These are phyloP conservation scores for Pagetopsis macropterus DNA, from an alignment of 2,797 vertebrate species.

Conservation along the genomic window DNA sequence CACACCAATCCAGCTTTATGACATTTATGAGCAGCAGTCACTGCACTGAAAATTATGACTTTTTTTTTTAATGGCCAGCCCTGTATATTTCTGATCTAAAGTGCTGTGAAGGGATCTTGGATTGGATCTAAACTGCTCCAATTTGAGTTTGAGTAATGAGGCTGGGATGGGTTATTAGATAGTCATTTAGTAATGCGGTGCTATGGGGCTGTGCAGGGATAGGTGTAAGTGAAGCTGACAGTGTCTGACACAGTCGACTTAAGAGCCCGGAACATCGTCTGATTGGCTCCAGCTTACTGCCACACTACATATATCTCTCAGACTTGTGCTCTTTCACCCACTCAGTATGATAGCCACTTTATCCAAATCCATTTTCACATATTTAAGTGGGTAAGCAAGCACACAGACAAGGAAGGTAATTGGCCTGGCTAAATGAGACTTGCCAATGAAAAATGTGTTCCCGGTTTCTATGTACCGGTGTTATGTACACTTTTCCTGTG, in stretches of 20 bases:
- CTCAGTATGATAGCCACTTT: conserved; percentile 22
- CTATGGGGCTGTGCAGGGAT: conserved; percentile 20
- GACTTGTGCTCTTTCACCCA: conserved; percentile 5
- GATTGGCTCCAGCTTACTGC: conserved; percentile 25
- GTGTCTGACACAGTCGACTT: conserved; percentile 38
- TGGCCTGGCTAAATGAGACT: conserved; percentile 26
- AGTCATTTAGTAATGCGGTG: conserved; percentile 59
- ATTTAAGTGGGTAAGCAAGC: conserved; percentile 23
- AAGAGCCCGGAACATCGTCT: conserved; percentile 35
- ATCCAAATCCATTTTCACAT: conserved; percentile 27
- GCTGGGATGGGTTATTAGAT: conserved; percentile 63
- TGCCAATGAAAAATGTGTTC: conserved; percentile 36
- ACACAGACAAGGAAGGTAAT: conserved; percentile 15
- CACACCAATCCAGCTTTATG: conserved; percentile 51
- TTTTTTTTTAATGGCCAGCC: conserved; percentile 23
- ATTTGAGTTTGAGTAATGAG: conserved; percentile 69
- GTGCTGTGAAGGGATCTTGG: conserved; percentile 40
- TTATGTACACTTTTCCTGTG: conserved; percentile 26
- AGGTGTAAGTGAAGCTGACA: conserved; percentile 62
- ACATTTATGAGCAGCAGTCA: conserved; percentile 65
- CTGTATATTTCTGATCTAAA: conserved; percentile 44
- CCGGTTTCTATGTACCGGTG: background rate
- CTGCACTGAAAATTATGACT: conserved; percentile 44
- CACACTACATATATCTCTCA: background rate
- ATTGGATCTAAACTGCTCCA: conserved; percentile 64